These are phyloP conservation scores for Varanus salvator DNA, from an alignment of 2,113 vertebrate species.

Conservation along the genomic window DNA sequence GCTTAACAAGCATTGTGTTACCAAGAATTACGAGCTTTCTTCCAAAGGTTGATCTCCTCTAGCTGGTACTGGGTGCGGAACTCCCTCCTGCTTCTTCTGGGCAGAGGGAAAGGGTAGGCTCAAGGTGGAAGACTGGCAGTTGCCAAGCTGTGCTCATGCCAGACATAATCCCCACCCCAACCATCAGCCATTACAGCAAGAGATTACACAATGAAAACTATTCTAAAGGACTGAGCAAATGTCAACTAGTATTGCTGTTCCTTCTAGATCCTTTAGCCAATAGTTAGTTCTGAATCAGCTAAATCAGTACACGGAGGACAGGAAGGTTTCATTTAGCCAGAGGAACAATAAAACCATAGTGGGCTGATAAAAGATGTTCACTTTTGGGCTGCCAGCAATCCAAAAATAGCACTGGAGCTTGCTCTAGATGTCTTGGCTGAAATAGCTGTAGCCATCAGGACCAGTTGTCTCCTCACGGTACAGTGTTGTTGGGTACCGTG, in stretches of 20 bases:
- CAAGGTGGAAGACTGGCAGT: constrained; percentile 22
- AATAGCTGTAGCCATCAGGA: constrained; percentile 75
- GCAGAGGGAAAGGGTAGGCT: constrained; percentile 31
- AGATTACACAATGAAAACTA: constrained; percentile 73
- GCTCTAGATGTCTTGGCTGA: constrained; percentile 73
- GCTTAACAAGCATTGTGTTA: neutral
- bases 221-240: constrained; percentile 73
- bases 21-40: neutral
- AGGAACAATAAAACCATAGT: constrained; percentile 69
- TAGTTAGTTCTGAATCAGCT: constrained; percentile 59
- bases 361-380: constrained; percentile 68
- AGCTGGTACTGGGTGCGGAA: constrained; percentile 10
- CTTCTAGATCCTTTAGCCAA: constrained; percentile 68
- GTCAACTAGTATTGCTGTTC: constrained; percentile 69
- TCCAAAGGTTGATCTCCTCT: constrained; percentile 26
- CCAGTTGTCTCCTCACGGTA: constrained; percentile 74
- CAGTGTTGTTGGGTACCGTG: constrained; percentile 70
- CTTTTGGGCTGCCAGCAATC: constrained; percentile 64
- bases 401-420: constrained; percentile 63
- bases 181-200: constrained; percentile 69
- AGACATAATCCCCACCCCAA: constrained; percentile 56
- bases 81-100: neutral
- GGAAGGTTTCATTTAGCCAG: constrained; percentile 70
- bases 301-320: constrained; percentile 57
- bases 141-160: constrained; percentile 49